Conservation (phyloP, 2,113 vertebrate genomes). For the Cinclus cinclus region DNA sequence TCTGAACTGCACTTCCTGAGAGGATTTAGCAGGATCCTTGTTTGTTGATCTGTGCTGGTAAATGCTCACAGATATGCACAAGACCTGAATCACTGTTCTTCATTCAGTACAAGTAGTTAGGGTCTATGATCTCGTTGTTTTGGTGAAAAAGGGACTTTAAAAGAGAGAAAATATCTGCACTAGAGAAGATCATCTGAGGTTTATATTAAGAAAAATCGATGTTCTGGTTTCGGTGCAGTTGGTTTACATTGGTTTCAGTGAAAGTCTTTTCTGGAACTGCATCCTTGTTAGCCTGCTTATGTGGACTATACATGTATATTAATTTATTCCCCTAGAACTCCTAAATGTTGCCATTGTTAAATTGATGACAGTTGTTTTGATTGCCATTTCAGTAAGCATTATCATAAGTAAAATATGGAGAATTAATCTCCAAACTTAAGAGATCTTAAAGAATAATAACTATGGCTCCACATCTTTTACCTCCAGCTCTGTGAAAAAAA, state of each 20-base stretch:
- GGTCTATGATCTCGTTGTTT: background rate
- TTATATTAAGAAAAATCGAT: background rate
- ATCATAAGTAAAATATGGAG: background rate
- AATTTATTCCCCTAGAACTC: background rate
- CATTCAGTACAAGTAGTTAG: background rate
- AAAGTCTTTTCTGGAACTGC: background rate
- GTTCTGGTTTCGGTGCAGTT: background rate
- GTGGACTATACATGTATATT: background rate
- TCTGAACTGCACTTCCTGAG: background rate
- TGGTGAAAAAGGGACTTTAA: background rate
- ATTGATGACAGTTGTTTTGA: background rate
- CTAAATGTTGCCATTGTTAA: background rate
- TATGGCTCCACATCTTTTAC: background rate
- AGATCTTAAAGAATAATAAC: background rate
- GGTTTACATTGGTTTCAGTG: background rate
- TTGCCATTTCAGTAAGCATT: background rate
- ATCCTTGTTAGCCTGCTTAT: background rate
- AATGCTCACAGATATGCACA: background rate
- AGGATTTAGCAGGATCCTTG: background rate
- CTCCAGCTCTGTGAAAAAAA: background rate
- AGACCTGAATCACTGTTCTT: background rate
- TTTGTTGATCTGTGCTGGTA: background rate
- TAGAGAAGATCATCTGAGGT: background rate
- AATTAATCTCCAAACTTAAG: background rate
- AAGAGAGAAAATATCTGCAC: background rate